These are phyloP conservation scores for Indicator indicator DNA, from an alignment of 2,113 vertebrate species.

Conservation along the genomic window DNA sequence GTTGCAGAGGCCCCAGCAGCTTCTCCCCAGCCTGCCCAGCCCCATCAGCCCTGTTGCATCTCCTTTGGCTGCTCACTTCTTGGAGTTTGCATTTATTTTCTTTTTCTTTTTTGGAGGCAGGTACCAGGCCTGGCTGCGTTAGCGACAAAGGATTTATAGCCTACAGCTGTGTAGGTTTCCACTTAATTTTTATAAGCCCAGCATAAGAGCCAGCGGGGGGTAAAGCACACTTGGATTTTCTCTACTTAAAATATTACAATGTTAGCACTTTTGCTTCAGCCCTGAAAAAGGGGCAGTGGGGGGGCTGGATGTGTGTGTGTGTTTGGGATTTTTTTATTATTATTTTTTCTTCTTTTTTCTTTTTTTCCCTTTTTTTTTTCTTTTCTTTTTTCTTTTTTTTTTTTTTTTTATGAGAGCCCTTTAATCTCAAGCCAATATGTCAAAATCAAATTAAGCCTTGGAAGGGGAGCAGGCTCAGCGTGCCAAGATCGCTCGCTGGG, in stretches of 20 bases:
- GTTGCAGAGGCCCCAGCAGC: neutral
- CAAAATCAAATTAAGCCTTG: constrained; percentile 77
- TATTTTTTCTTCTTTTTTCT: neutral
- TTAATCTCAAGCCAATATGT: constrained; percentile 78
- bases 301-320: constrained; percentile 7
- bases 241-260: constrained; percentile 80
- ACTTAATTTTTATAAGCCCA: constrained; percentile 84
- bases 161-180: constrained; percentile 83
- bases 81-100: neutral
- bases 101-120: constrained; percentile 44
- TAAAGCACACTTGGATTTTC: constrained; percentile 83
- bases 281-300: constrained; percentile 41
- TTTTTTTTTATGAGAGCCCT: constrained; percentile 61
- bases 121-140: constrained; percentile 71
- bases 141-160: constrained; percentile 80
- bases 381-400: neutral
- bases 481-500: constrained; percentile 61
- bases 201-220: constrained; percentile 75
- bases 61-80: neutral
- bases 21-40: neutral
- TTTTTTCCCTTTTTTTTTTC: no score
- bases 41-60: neutral
- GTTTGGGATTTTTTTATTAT: neutral
- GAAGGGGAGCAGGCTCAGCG: constrained; percentile 60
- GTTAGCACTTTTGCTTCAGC: constrained; percentile 76